These are phyloP conservation scores for Syritta pipiens DNA, from an alignment of 2,888 invertebrate species.

Conservation along the genomic window DNA sequence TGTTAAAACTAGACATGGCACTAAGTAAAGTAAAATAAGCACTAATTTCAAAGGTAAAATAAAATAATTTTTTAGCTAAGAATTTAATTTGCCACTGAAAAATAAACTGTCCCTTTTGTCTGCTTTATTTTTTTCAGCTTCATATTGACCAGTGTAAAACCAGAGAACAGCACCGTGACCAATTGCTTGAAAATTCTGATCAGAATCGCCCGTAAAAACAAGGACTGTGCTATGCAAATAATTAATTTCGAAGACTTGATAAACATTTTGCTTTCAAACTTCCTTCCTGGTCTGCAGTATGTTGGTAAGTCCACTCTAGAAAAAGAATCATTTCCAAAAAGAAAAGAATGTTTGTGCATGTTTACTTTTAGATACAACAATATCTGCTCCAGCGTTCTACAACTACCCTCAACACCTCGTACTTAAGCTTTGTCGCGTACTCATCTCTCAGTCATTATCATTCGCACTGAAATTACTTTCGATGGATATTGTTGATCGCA, in stretches of 20 bases:
- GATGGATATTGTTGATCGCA: conserved; percentile 72
- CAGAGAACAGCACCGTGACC: conserved; percentile 86
- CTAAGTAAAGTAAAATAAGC: no score
- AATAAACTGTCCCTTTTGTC: background rate
- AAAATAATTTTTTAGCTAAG: no score
- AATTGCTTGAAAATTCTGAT: conserved; percentile 89
- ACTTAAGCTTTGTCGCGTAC: conserved; percentile 86
- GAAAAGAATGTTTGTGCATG: background rate
- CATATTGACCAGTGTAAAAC: conserved; percentile 85
- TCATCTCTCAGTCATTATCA: conserved; percentile 82
- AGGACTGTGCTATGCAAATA: conserved; percentile 83
- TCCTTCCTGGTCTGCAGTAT: conserved; percentile 77
- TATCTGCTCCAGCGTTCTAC: conserved; percentile 78
- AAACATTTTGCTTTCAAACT: conserved; percentile 81
- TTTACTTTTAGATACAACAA: conserved; percentile 60
- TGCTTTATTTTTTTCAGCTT: conserved; percentile 82
- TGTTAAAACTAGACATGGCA: no score
- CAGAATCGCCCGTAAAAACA: conserved; percentile 88
- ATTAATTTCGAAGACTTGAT: conserved; percentile 84
- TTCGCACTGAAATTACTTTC: conserved; percentile 73
- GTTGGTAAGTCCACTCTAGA: conserved; percentile 71
- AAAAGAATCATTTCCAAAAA: background rate
- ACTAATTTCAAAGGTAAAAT: no score
- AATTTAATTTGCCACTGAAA: no score
- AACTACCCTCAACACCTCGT: conserved; percentile 86